Evolutionary conservation across 1,140 invertebrate species (phyloP), one percentile per base, ranked within the genome.

Genomic region (Spodoptera litura): DNA sequence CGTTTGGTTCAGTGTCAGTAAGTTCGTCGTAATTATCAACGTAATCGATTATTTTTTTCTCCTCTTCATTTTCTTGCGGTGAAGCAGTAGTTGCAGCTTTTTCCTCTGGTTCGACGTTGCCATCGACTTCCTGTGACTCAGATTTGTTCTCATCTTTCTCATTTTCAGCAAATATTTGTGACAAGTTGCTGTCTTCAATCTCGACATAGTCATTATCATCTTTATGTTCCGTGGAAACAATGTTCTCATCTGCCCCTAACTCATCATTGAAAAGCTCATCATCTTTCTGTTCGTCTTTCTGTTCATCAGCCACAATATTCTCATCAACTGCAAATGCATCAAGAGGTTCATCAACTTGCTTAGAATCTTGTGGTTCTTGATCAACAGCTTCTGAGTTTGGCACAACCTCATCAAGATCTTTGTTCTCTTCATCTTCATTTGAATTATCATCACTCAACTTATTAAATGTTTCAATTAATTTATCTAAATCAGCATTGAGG

Each of bases 401-500:
- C 31, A 31, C 3, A 31, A 31, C 31, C 31, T 31, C 2, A n/a
- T 20, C 66, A 9, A 31, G 5, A 13, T 81, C 73, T 53, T 81
- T 64, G 8, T 70, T 70, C 25, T 82, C 74, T 35, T 75, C 62
- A 53, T 70, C 76, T 31, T 85, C 82, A 52, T 81, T 74, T 52
- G 53, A 76, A 35, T 64, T 71, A 56, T 85, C 81, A 25, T 84
- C 81, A 12, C 55, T 82, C 55, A 93, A 74, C 79, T 92, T 89
- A 52, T 83, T 79, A 59, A 86, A 80, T 11, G 88, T 89, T 78
- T 86, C 80, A 51, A 86, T 82, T 25, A 93, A 64, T 52, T 83
- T 83, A 35, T 85, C 73, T n/a, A 93, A 81, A 75, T 93, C 88
- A 51, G 80, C 76, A 77, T 87, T 85, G 11, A 93, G 77, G 56